phyloP scores from a whole-genome alignment of 2,113 vertebrate species.

The Talpa occidentalis region DNA sequence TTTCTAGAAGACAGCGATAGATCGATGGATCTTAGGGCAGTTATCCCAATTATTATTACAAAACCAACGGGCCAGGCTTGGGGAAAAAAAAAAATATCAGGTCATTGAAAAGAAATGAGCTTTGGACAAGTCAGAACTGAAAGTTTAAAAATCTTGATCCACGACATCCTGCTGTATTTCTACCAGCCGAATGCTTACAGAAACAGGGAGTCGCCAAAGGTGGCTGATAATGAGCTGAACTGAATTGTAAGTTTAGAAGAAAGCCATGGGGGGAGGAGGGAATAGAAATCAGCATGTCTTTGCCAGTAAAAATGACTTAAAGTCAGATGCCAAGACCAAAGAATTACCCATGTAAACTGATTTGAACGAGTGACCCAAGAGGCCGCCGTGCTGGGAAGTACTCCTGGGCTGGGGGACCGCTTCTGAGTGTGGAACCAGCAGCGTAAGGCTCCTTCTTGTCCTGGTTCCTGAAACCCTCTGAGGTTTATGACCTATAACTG shows the following conservation, averaged over 20 bases:
- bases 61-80: slow-evolving; percentile 19
- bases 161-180: not conserved
- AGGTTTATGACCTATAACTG: not conserved
- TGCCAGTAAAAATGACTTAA: slow-evolving; percentile 40
- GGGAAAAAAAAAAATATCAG: not conserved
- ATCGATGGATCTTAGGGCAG: not conserved
- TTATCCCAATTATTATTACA: slow-evolving; percentile 27
- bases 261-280: not conserved
- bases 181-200: not conserved
- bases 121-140: slow-evolving; percentile 25
- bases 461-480: not conserved
- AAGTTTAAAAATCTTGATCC: not conserved
- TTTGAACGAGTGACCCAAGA: not conserved
- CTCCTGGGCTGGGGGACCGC: not conserved
- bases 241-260: not conserved
- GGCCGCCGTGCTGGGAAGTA: not conserved
- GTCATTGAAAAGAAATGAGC: slow-evolving; percentile 17
- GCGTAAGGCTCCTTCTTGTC: slow-evolving; percentile 10
- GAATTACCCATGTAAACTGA: not conserved
- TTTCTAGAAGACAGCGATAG: not conserved
- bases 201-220: not conserved
- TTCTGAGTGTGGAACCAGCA: not conserved
- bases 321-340: slow-evolving; percentile 30
- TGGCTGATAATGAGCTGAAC: not conserved
- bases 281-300: not conserved